phyloP scores from a whole-genome alignment of 1,140 invertebrate genomes.

The Leptinotarsa lineolata region DNA sequence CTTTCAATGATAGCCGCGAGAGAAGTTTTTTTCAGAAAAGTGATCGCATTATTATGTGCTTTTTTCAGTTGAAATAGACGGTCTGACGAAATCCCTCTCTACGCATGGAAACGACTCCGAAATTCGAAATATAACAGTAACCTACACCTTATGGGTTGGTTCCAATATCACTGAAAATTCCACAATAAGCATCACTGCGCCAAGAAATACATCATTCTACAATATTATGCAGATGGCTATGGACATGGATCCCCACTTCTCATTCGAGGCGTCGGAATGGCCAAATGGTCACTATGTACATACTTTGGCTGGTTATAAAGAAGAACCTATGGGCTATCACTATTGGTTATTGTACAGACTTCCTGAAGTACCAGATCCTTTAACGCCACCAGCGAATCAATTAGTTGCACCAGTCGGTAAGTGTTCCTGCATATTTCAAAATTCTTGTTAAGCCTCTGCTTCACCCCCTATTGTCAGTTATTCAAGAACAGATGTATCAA shows the following conservation, averaged over 20 bases:
- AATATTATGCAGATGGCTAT: slow-evolving; percentile 83
- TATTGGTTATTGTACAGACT: slow-evolving; percentile 86
- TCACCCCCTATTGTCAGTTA: no score
- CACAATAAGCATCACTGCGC: slow-evolving; percentile 69
- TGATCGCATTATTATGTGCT: background rate
- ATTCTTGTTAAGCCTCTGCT: no score
- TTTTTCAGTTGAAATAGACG: slow-evolving; percentile 52
- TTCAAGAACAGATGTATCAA: no score
- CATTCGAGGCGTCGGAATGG: slow-evolving; percentile 75
- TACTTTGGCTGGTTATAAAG: slow-evolving; percentile 81
- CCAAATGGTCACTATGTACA: slow-evolving; percentile 89
- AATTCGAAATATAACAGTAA: slow-evolving; percentile 72
- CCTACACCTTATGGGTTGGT: slow-evolving; percentile 84
- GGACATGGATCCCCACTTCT: slow-evolving; percentile 68
- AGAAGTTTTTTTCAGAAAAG: no score
- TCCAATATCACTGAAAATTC: slow-evolving; percentile 79
- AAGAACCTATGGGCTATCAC: slow-evolving; percentile 84
- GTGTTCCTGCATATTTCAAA: no score
- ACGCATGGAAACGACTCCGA: slow-evolving; percentile 64
- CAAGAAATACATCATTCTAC: slow-evolving; percentile 82
- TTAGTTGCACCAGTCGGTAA: slow-evolving; percentile 82
- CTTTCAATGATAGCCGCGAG: no score
- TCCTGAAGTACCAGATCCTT: slow-evolving; percentile 73
- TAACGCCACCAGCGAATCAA: slow-evolving; percentile 79
- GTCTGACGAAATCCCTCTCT: slow-evolving; percentile 48